Evolutionary conservation across 1,140 invertebrate genomes (phyloP).

Genomic region (Apis dorsata): DNA sequence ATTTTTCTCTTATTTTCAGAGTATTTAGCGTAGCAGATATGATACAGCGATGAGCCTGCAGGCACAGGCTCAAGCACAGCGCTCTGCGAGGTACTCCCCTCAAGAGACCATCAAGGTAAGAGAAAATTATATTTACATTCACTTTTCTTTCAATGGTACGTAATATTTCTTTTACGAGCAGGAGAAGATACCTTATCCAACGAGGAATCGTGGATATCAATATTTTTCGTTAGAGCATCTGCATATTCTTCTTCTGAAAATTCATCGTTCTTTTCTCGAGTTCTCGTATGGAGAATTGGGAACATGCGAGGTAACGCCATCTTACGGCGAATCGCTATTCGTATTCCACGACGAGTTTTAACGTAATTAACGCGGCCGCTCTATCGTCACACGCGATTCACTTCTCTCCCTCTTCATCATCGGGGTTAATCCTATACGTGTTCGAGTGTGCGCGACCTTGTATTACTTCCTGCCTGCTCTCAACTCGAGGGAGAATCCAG

Average conservation of each 20-base stretch:
- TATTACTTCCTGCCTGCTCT: constrained; percentile 57
- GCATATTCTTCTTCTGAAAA: too few relatives aligned
- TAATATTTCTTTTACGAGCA: too few relatives aligned
- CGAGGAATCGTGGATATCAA: too few relatives aligned
- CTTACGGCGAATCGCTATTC: constrained; percentile 13
- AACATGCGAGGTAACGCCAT: neutral
- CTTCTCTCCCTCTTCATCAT: constrained; percentile 37
- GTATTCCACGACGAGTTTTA: constrained; percentile 5
- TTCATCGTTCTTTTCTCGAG: neutral
- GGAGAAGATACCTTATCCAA: too few relatives aligned
- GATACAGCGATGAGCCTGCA: constrained; percentile 73
- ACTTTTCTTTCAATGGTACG: neutral
- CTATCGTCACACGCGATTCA: constrained; percentile 44
- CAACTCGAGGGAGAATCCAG: constrained; percentile 10
- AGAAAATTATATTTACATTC: neutral
- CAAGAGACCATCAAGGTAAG: constrained; percentile 74
- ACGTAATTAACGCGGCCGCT: constrained; percentile 48
- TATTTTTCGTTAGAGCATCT: neutral
- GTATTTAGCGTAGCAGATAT: constrained; percentile 64
- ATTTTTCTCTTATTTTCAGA: constrained; percentile 55
- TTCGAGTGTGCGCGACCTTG: constrained; percentile 62
- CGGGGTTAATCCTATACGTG: constrained; percentile 63
- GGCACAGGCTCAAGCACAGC: constrained; percentile 65
- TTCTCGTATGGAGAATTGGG: neutral
- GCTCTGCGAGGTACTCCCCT: constrained; percentile 71